Evolutionary conservation across 2,888 invertebrate species (phyloP).

Genomic region (Strigamia maritima): DNA sequence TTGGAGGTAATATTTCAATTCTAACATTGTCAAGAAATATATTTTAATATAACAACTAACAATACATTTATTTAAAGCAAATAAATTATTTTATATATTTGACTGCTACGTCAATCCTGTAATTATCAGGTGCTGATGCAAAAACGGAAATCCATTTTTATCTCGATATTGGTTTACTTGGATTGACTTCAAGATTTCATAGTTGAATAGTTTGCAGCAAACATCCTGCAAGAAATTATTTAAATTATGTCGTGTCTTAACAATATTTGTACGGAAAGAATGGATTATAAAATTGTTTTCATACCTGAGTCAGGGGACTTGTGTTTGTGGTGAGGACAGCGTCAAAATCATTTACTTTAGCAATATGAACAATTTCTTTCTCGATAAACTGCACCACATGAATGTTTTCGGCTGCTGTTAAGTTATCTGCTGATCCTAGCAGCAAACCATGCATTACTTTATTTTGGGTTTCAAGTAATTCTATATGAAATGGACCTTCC

Average conservation of each 20-base stretch:
- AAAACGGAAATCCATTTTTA: constrained; percentile 71
- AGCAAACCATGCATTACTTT: constrained; percentile 77
- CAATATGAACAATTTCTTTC: constrained; percentile 66
- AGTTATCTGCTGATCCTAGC: constrained; percentile 72
- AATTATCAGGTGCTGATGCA: constrained; percentile 64
- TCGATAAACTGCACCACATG: constrained; percentile 75
- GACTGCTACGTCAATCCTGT: neutral
- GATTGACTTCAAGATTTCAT: constrained; percentile 70
- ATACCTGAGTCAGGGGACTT: constrained; percentile 80
- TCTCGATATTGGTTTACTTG: constrained; percentile 77
- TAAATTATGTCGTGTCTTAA: no score
- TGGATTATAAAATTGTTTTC: neutral
- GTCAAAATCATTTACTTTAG: constrained; percentile 63
- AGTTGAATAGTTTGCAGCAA: constrained; percentile 73
- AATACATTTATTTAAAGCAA: neutral
- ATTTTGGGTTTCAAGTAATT: constrained; percentile 61
- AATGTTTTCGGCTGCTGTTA: constrained; percentile 71
- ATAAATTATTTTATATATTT: no score
- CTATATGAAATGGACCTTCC: constrained; percentile 65
- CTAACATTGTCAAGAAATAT: no score
- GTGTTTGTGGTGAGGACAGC: constrained; percentile 85
- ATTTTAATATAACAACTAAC: no score
- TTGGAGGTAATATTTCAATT: no score
- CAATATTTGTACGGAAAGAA: no score
- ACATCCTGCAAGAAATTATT: constrained; percentile 64